Conservation (phyloP, 2,113 vertebrate species). For the Uropsilus gracilis region DNA sequence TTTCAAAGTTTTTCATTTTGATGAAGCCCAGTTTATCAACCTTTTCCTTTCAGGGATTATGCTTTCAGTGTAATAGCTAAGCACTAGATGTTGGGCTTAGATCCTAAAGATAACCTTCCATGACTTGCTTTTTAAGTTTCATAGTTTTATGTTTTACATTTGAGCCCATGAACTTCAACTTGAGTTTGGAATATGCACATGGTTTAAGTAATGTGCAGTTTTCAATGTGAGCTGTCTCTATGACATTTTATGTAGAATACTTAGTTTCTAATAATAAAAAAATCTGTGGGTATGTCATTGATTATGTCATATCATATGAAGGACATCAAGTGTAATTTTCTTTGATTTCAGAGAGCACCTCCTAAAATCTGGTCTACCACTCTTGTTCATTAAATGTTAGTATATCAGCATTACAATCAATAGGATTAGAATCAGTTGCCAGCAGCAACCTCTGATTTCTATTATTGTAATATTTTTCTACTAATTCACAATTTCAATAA, state of each 20-base stretch:
- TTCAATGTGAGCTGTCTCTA: neutral
- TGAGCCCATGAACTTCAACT: neutral
- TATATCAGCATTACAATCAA: neutral
- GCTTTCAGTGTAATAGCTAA: neutral
- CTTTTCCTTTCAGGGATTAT: neutral
- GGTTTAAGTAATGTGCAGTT: neutral
- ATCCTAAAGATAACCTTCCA: neutral
- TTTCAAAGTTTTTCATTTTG: neutral
- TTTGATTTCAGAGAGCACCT: neutral
- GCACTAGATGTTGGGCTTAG: neutral
- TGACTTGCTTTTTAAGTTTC: neutral
- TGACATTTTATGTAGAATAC: neutral
- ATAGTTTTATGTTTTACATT: neutral
- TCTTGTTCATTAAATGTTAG: neutral
- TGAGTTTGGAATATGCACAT: neutral
- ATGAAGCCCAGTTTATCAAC: neutral
- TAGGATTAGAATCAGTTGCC: neutral
- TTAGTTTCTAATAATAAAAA: neutral
- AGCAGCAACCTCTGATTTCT: neutral
- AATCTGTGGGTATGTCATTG: accelerated
- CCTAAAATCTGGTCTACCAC: neutral
- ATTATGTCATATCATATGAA: accelerated
- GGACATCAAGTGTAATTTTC: neutral
- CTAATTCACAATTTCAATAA: neutral
- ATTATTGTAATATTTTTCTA: neutral